phyloP scores from a whole-genome alignment of 2,113 vertebrate species.

The Proteles cristata region DNA sequence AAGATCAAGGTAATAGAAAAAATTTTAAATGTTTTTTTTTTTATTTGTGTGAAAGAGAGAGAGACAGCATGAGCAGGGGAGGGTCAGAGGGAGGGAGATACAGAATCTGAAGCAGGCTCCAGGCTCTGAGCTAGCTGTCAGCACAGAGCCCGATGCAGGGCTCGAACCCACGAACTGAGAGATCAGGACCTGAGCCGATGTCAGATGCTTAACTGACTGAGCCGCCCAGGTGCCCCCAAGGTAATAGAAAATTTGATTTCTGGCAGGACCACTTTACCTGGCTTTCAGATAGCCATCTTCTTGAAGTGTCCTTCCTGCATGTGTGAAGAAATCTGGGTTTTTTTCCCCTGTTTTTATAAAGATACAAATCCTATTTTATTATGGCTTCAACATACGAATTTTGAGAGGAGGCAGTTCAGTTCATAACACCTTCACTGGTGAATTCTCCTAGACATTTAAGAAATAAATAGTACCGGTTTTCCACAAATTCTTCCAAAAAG shows the following conservation, averaged over 20 bases:
- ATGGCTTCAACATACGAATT: background rate
- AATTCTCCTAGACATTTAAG: background rate
- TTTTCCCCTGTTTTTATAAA: background rate
- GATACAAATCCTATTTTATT: background rate
- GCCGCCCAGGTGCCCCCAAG: background rate
- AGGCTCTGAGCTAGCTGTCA: too few species aligned
- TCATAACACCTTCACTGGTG: background rate
- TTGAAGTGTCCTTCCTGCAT: background rate
- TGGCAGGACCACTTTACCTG: background rate
- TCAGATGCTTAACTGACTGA: too few species aligned
- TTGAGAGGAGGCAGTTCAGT: background rate
- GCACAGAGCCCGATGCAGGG: too few species aligned
- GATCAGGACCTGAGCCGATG: too few species aligned
- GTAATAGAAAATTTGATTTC: background rate
- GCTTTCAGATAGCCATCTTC: background rate
- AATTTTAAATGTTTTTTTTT: too few species aligned
- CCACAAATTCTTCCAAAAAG: background rate
- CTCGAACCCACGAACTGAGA: too few species aligned
- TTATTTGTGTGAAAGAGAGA: too few species aligned
- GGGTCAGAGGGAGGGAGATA: too few species aligned
- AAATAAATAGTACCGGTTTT: background rate
- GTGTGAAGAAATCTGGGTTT: background rate
- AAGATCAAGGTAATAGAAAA: background rate
- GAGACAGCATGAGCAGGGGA: too few species aligned
- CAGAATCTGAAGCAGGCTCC: too few species aligned